These are phyloP conservation scores for Bombyx huttoni DNA, from an alignment of 2,888 invertebrate genomes.

Conservation along the genomic window DNA sequence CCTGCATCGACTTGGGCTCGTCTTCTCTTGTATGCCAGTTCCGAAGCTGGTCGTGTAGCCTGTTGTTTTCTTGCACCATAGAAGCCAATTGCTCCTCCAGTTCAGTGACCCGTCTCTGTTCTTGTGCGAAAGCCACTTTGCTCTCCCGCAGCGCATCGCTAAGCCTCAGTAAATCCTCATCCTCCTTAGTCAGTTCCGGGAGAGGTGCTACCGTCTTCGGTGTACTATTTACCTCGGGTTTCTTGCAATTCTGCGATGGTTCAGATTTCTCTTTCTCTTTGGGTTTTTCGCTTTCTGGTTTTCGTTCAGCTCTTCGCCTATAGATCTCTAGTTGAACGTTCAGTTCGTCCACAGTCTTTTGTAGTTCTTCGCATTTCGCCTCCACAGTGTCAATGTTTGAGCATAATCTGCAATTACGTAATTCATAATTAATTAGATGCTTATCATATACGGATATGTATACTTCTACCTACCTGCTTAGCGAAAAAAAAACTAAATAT, in stretches of 20 bases:
- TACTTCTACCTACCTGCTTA: neutral
- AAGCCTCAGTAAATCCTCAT: constrained; percentile 68
- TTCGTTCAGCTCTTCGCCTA: constrained; percentile 71
- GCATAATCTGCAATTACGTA: constrained; percentile 73
- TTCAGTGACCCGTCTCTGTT: constrained; percentile 81
- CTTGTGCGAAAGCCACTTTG: constrained; percentile 77
- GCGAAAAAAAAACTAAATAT: too few species aligned
- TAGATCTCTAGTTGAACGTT: constrained; percentile 74
- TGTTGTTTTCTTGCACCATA: constrained; percentile 78
- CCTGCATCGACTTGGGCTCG: constrained; percentile 86
- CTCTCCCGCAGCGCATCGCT: constrained; percentile 80
- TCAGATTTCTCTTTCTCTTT: constrained; percentile 50
- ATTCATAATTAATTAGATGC: neutral
- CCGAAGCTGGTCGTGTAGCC: constrained; percentile 78
- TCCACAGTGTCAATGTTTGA: constrained; percentile 86
- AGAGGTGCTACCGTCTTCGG: constrained; percentile 50
- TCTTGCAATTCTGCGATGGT: constrained; percentile 30
- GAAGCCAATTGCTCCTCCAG: constrained; percentile 83
- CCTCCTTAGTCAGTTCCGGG: constrained; percentile 65
- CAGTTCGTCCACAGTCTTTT: constrained; percentile 83
- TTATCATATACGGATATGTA: neutral
- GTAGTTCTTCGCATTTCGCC: constrained; percentile 85
- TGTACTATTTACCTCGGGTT: constrained; percentile 37
- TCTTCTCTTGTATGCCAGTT: constrained; percentile 77
- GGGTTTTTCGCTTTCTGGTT: constrained; percentile 55